These are phyloP conservation scores for Linepithema humile DNA, from an alignment of 1,140 invertebrate species.

Conservation along the genomic window DNA sequence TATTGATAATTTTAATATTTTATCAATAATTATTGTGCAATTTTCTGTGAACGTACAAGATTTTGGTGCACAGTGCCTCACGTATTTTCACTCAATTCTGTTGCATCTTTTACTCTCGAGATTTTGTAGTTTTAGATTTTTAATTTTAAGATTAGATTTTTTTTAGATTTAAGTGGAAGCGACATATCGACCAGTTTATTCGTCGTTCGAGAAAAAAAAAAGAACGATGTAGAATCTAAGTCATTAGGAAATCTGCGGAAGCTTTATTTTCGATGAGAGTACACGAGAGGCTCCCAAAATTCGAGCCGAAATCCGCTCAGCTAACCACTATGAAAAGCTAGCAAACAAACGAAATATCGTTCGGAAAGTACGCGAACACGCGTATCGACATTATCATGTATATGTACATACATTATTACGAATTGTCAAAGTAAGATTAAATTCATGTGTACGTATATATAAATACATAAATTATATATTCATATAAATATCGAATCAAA, in stretches of 20 bases:
- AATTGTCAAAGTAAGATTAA: conserved; percentile 77
- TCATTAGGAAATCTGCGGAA: neutral
- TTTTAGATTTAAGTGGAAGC: neutral
- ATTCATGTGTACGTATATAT: conserved; percentile 56
- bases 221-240: neutral
- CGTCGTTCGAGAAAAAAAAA: neutral
- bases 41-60: neutral
- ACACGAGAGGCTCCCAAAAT: neutral
- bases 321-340: conserved; percentile 4
- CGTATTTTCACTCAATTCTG: neutral
- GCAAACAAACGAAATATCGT: conserved; percentile 2
- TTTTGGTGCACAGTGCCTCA: neutral
- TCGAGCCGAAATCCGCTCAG: neutral
- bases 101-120: neutral
- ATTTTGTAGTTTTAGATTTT: too few relatives aligned
- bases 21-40: neutral
- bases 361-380: conserved; percentile 2
- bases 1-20: neutral
- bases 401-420: conserved; percentile 77
- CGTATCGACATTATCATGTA: conserved; percentile 60
- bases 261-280: neutral
- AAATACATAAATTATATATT: conserved; percentile 52
- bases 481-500: conserved; percentile 54
- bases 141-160: too few relatives aligned
- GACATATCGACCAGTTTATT: conserved; percentile 24